These are phyloP conservation scores for Trinectes maculatus DNA, from an alignment of 2,113 vertebrate genomes.

Conservation along the genomic window DNA sequence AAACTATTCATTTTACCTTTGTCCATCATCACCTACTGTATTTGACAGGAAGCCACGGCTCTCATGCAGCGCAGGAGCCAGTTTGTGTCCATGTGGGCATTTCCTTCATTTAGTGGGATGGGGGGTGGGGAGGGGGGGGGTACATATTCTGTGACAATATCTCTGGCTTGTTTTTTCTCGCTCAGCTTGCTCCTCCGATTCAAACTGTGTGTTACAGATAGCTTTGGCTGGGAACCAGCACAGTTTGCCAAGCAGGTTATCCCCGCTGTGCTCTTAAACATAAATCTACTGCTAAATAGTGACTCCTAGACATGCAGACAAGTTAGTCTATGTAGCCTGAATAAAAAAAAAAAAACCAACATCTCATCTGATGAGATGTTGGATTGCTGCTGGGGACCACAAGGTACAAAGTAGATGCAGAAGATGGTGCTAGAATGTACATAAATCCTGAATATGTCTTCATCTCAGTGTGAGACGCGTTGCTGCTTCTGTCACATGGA, in stretches of 20 bases:
- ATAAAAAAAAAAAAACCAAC: constrained; percentile 44
- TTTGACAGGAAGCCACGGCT: constrained; percentile 67
- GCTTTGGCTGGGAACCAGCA: constrained; percentile 67
- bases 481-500: constrained; percentile 9
- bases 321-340: constrained; percentile 47
- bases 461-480: constrained; percentile 34
- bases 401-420: constrained; percentile 16
- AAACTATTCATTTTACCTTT: constrained; percentile 66
- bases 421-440: constrained; percentile 20
- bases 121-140: constrained; percentile 39
- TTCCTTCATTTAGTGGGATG: constrained; percentile 64
- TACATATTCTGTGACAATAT: constrained; percentile 44
- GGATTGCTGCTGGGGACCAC: constrained; percentile 26
- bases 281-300: constrained; percentile 76
- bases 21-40: constrained; percentile 75
- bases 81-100: constrained; percentile 59
- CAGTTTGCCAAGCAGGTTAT: constrained; percentile 72
- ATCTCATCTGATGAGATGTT: constrained; percentile 45
- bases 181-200: constrained; percentile 42
- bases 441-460: constrained; percentile 43
- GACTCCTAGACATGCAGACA: constrained; percentile 50
- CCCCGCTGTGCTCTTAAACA: constrained; percentile 72
- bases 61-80: constrained; percentile 41
- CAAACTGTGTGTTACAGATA: constrained; percentile 61
- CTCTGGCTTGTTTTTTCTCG: constrained; percentile 48